Percentiles rank a stretch among this genome's conserved stretches.
phyloP scores from a whole-genome alignment of 1,140 invertebrate species.

The Notospermus geniculatus region DNA sequence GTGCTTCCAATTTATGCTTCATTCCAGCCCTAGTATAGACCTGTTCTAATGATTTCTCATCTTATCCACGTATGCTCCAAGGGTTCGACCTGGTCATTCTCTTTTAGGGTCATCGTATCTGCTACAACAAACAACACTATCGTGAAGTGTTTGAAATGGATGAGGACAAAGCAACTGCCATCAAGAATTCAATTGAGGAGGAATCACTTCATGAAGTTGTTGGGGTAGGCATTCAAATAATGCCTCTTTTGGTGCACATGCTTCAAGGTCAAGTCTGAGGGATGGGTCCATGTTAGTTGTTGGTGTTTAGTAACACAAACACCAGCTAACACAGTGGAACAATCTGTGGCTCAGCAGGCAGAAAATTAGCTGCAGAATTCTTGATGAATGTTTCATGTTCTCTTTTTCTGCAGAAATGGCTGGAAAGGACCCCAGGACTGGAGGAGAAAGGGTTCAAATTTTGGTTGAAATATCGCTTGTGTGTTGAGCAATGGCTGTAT shows the following conservation, averaged over 20 bases:
- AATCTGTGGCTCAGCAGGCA: neutral
- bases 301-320: too few species aligned
- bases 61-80: too few species aligned
- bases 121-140: slow-evolving; percentile 90
- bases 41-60: too few species aligned
- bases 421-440: slow-evolving; percentile 90
- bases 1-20: too few species aligned
- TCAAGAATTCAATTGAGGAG: slow-evolving; percentile 77
- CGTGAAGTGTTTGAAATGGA: slow-evolving; percentile 75
- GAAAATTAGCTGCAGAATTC: too few species aligned
- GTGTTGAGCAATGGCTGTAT: slow-evolving; percentile 72
- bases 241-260: too few species aligned
- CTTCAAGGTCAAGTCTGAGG: too few species aligned
- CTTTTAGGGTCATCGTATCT: slow-evolving; percentile 73
- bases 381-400: too few species aligned
- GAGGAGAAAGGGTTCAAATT: slow-evolving; percentile 83
- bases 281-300: too few species aligned
- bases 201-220: slow-evolving; percentile 81
- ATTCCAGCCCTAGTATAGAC: too few species aligned
- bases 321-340: too few species aligned
- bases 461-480: slow-evolving; percentile 83
- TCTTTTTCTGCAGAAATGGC: slow-evolving; percentile 64
- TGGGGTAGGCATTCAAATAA: slow-evolving; percentile 60
- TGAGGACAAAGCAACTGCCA: slow-evolving; percentile 66
- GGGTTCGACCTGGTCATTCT: neutral